These are phyloP conservation scores for Drosophila elegans DNA, from an alignment of 1,140 invertebrate species.

Conservation along the genomic window DNA sequence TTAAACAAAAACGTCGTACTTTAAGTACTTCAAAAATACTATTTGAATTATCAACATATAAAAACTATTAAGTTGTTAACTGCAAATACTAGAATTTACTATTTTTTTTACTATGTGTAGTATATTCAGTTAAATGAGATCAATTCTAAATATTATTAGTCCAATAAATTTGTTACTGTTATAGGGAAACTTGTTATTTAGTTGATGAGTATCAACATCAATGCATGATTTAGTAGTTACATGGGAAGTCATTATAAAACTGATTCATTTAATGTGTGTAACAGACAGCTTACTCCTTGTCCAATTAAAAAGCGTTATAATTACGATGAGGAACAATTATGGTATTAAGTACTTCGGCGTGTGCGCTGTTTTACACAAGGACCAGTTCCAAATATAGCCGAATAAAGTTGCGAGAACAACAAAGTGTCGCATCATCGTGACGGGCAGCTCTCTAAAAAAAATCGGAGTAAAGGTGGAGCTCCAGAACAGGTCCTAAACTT, in stretches of 20 bases:
- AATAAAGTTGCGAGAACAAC: conserved; percentile 5
- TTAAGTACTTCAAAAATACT: too few species aligned
- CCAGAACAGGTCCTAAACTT: conserved; percentile 30
- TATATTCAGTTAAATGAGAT: too few species aligned
- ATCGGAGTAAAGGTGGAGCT: background rate
- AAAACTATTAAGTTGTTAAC: too few species aligned
- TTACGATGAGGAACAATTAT: background rate
- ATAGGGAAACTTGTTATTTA: background rate
- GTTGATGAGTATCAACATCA: too few species aligned
- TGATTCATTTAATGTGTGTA: background rate
- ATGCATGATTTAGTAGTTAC: background rate
- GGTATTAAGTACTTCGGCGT: background rate
- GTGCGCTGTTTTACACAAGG: background rate
- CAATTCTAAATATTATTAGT: too few species aligned
- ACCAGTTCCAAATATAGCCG: conserved; percentile 14
- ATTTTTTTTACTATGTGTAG: too few species aligned
- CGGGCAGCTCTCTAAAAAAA: background rate
- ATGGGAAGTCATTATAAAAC: background rate
- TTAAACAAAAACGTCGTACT: too few species aligned
- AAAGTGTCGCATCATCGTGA: conserved; percentile 15
- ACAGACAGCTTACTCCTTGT: background rate
- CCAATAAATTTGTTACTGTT: too few species aligned
- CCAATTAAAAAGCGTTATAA: background rate
- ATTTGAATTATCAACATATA: too few species aligned
- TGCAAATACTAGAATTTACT: too few species aligned